phyloP scores from a whole-genome alignment of 1,140 invertebrate genomes.

The Panagrolaimus sp. region DNA sequence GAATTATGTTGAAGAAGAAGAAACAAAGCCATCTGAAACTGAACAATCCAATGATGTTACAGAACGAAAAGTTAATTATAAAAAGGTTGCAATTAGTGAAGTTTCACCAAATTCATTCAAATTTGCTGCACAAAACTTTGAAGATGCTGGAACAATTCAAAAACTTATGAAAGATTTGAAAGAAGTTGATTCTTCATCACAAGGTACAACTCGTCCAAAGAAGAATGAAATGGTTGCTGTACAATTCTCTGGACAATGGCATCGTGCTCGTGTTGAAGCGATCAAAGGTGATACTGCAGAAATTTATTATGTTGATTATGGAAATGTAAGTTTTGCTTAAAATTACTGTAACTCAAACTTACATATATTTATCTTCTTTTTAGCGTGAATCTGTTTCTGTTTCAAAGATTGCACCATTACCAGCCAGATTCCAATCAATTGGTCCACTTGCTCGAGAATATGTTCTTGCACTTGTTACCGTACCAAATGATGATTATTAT shows the following conservation, averaged over 20 bases:
- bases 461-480: slow-evolving; percentile 72
- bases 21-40: slow-evolving; percentile 65
- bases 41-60: slow-evolving; percentile 61
- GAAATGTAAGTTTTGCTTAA: slow-evolving; percentile 67
- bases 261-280: slow-evolving; percentile 85
- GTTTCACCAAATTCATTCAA: slow-evolving; percentile 71
- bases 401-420: slow-evolving; percentile 68
- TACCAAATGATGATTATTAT: slow-evolving; percentile 72
- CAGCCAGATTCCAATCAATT: slow-evolving; percentile 68
- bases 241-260: slow-evolving; percentile 82
- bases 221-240: slow-evolving; percentile 81
- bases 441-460: slow-evolving; percentile 81
- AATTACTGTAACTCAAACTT: slow-evolving; percentile 12
- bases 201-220: slow-evolving; percentile 78
- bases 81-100: slow-evolving; percentile 82
- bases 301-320: slow-evolving; percentile 89
- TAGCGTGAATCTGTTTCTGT: slow-evolving; percentile 61
- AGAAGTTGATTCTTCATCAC: slow-evolving; percentile 75
- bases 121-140: slow-evolving; percentile 82
- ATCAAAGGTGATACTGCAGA: slow-evolving; percentile 68
- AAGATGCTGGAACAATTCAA: slow-evolving; percentile 74
- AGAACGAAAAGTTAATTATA: slow-evolving; percentile 78
- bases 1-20: slow-evolving; percentile 77
- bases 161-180: slow-evolving; percentile 76
- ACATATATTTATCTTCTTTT: slow-evolving; percentile 48